These are phyloP conservation scores for Tarsius wallacei DNA, from an alignment of 2,797 vertebrate species.

Conservation along the genomic window DNA sequence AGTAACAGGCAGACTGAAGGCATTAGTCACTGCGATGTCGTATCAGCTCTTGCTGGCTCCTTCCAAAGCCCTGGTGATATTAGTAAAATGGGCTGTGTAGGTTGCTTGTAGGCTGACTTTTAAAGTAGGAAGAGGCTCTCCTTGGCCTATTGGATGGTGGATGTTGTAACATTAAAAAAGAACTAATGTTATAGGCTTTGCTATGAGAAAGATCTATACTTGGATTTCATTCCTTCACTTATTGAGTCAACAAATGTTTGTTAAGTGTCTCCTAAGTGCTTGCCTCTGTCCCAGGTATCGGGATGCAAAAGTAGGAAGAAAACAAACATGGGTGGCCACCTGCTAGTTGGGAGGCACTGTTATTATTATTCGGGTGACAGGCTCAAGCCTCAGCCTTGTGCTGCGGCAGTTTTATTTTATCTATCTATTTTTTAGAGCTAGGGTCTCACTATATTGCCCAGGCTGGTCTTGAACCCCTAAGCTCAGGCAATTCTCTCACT, in stretches of 20 bases:
- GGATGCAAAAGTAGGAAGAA: background rate
- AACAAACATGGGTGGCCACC: background rate
- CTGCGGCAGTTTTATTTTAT: background rate
- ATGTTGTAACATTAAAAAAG: background rate
- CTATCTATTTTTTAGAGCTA: too few species aligned
- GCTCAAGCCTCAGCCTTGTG: background rate
- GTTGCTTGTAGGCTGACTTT: background rate
- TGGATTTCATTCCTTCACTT: background rate
- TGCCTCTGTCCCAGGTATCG: background rate
- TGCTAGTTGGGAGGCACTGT: background rate
- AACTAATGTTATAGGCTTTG: background rate
- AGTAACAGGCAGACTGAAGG: background rate
- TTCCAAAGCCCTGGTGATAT: background rate
- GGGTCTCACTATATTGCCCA: too few species aligned
- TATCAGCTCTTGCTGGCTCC: background rate
- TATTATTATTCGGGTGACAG: background rate
- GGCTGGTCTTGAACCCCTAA: too few species aligned
- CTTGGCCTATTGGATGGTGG: background rate
- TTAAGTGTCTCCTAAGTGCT: background rate
- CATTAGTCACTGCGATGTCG: background rate
- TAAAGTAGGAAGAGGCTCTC: background rate
- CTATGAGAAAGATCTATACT: background rate
- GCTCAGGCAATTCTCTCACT: too few species aligned
- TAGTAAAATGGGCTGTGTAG: background rate
- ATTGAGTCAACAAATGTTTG: slow-evolving; percentile 3